A percentile compares a stretch with the other conserved stretches of the same genome.
These are phyloP conservation scores for Rattus norvegicus DNA, from an alignment of 2,113 vertebrate species.

Conservation along the genomic window GRCr8 NC_086023.1:101031501-101032000, in stretches of 20 bases:
- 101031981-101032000: neutral
- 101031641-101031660: neutral
- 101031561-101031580: slow-evolving; percentile 32
- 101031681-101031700: slow-evolving; percentile 55
- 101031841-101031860: neutral
- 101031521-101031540: slow-evolving; percentile 7
- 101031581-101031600: neutral
- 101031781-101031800: neutral
- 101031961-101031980: slow-evolving; percentile 23
- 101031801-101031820: neutral
- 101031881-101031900: slow-evolving; percentile 4
- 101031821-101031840: neutral
- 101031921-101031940: slow-evolving; percentile 41
- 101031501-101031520: neutral
- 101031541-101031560: neutral
- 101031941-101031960: slow-evolving; percentile 14
- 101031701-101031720: neutral
- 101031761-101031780: neutral
- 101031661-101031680: slow-evolving; percentile 31
- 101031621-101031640: slow-evolving; percentile 33
- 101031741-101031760: slow-evolving; percentile 8
- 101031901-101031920: slow-evolving; percentile 28
- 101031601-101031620: slow-evolving; percentile 40
- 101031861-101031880: neutral
- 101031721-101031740: neutral